Evolutionary conservation across 2,113 vertebrate genomes (phyloP), one percentile per base, ranked within the genome.

Genomic region (Vulpes lagopus): DNA sequence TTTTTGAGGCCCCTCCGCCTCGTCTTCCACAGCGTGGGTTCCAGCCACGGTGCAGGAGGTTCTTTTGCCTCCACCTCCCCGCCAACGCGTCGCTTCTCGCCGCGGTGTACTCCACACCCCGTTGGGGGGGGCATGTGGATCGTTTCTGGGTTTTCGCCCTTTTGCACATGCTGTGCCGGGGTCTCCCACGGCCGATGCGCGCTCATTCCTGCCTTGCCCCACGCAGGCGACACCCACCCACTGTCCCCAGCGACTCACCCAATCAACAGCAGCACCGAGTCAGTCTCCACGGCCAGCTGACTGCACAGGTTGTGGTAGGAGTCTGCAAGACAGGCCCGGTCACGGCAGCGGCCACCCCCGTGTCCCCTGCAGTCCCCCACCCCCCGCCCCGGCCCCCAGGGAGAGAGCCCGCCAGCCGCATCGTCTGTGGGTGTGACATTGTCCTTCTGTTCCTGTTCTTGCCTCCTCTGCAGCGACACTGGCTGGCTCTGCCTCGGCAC

Each of bases 211-310:
- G 2, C 32, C 30, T 55, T 32, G 32, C 83, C 71, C 17, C 84
- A 65, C 6, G 38, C 82, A 19, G 3, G 6, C 1, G 27, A n/a
- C 71, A n/a, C 12, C 32, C 59, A 30, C 19, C 8, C 0, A 30
- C 30, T 53, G 11, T 67, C 27, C 62, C 23, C 15, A 12, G 22
- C 23, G 23, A 97, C 96, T 97, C 98, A 99, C 98, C 98, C 98
- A 74, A 99, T 98, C 38, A 98, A 98, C 71, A 99, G 96, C 38
- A 99, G 95, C 3, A 98, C 98, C 1, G 99, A 98, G 62, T 98
- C 98, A 0, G 98, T 98, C 92, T 98, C 98, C 92, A 60, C 95
- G 89, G 98, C 98, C 55, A 99, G 97, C 92, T 97, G 98, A 49
- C 89, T 96, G 84, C 99, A 99, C 78, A 98, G 27, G 59, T 94